Base-by-base conservation (phyloP, 2,113 vertebrate species). In the Phaetusa simplex region DNA sequence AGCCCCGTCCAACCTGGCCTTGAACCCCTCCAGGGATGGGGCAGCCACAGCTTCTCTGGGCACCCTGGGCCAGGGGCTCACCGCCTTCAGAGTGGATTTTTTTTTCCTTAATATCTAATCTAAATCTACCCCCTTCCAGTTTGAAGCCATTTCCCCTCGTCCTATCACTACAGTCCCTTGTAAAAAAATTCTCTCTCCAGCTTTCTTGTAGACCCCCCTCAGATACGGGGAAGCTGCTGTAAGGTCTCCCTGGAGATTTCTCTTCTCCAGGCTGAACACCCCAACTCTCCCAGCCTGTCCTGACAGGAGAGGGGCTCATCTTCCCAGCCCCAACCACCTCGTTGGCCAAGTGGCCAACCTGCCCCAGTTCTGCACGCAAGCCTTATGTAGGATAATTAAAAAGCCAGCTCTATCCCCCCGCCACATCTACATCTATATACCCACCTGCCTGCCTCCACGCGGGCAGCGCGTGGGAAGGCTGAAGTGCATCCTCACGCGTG, bases 351-450 rank as follows among this genome's bases (percentile, higher is more conserved):
- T 5, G 38, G n/a, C 20, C 47, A 49, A 36, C 11, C n/a, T n/a
- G 55, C 9, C 42, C 24, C 16, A 6, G 9, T 18, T 66, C 47
- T 30, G 20, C 29, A 15, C 0, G 8, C 53, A 24, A 84, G 49
- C n/a, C 26, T 52, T 6, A 2, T 38, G 56, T 14, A 23, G 32
- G 24, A 7, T 27, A 38, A 73, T n/a, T 50, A 49, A 69, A 27
- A 45, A 83, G 50, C 11, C 58, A 32, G 34, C n/a, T 26, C 16
- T 8, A 55, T 45, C 4, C 16, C 29, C 20, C 69, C 5, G 13
- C 30, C 6, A 9, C 64, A 43, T 19, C 50, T 32, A 14, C 36
- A 5, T 7, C 6, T 3, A 6, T 6, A 9, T 1, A 8, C 0
- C 1, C 14, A 27, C 19, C 24, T 16, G 47, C 76, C 17, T 14